These are phyloP conservation scores for Brachyhypopomus occidentalis DNA, from an alignment of 2,113 vertebrate genomes.

Conservation along the genomic window DNA sequence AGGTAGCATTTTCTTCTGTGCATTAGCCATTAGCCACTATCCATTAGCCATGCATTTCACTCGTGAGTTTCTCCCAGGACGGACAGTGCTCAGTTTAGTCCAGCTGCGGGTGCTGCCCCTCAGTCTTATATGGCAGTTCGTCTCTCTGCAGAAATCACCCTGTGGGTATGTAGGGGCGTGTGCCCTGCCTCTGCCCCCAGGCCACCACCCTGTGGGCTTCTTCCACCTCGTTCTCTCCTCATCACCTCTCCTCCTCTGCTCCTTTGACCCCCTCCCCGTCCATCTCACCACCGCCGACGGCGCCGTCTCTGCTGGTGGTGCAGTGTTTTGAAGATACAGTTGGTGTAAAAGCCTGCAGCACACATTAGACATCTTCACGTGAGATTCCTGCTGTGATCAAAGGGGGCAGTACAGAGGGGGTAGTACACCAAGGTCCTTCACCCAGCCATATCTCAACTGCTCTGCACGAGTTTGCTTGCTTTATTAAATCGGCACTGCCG, in stretches of 20 bases:
- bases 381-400: too few relatives aligned
- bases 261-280: neutral
- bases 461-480: neutral
- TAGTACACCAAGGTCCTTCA: too few relatives aligned
- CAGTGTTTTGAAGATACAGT: too few relatives aligned
- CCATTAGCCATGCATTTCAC: neutral
- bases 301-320: neutral
- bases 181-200: neutral
- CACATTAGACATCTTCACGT: too few relatives aligned
- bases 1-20: neutral
- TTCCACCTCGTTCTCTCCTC: neutral
- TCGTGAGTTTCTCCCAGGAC: neutral
- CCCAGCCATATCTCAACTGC: neutral
- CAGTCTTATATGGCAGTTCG: neutral
- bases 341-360: too few relatives aligned
- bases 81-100: neutral
- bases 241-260: neutral
- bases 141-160: neutral
- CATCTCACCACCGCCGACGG: neutral
- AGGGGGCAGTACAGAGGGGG: too few relatives aligned
- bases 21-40: neutral
- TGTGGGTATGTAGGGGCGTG: neutral
- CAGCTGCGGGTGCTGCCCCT: neutral
- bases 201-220: neutral
- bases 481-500: neutral